These are phyloP conservation scores for Apantesis nais DNA, from an alignment of 2,888 invertebrate species.

Conservation along the genomic window DNA sequence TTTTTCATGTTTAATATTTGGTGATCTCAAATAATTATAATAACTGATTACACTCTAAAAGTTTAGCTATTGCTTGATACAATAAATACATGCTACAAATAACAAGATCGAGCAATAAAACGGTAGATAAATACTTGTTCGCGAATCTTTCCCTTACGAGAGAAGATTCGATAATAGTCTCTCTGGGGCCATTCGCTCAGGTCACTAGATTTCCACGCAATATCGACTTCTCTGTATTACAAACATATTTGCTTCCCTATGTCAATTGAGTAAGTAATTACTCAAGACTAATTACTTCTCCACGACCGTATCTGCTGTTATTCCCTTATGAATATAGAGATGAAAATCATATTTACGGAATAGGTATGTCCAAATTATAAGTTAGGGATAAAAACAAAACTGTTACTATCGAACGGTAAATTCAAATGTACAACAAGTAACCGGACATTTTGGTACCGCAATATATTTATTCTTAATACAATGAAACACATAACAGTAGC, in stretches of 20 bases:
- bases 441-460: too few relatives aligned
- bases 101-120: constrained; percentile 47
- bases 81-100: constrained; percentile 21
- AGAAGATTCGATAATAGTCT: constrained; percentile 70
- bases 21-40: background rate
- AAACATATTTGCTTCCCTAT: constrained; percentile 60
- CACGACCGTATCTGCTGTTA: constrained; percentile 46
- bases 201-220: constrained; percentile 68
- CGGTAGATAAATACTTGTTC: constrained; percentile 58
- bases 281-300: constrained; percentile 65
- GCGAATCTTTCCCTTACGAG: constrained; percentile 56
- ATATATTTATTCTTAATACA: background rate
- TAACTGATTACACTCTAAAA: background rate
- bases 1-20: background rate
- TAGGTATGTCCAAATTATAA: constrained; percentile 15
- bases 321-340: constrained; percentile 51
- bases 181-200: constrained; percentile 65
- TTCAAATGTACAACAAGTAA: too few relatives aligned
- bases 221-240: constrained; percentile 53
- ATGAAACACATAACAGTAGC: constrained; percentile 4
- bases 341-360: constrained; percentile 44
- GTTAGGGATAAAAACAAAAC: background rate
- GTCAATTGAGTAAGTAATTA: constrained; percentile 68
- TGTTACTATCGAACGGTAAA: background rate
- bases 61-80: background rate